Percentiles rank a stretch among this genome's conserved stretches.
Evolutionary conservation across 1,140 invertebrate genomes (phyloP).

Genomic region (Drosophila triauraria): DNA sequence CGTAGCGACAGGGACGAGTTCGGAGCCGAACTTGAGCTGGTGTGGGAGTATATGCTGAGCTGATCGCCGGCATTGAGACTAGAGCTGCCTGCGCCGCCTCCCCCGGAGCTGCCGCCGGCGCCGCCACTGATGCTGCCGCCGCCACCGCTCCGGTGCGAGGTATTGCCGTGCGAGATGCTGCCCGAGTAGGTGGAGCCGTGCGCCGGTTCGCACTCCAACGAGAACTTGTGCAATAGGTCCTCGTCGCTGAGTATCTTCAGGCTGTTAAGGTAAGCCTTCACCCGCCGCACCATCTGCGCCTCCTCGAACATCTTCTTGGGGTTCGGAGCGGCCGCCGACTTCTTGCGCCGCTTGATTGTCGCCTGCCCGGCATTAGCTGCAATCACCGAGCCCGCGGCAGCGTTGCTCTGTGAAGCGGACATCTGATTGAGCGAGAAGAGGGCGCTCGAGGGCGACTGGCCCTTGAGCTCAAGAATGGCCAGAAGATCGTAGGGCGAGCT

Average conservation of each 20-base stretch:
- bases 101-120: constrained; percentile 67
- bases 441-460: constrained; percentile 93
- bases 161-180: constrained; percentile 84
- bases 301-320: constrained; percentile 99
- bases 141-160: constrained; percentile 79
- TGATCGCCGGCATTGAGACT: constrained; percentile 75
- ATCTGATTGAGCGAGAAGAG: constrained; percentile 96
- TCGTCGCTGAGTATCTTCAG: constrained; percentile 96
- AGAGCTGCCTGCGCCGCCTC: constrained; percentile 60
- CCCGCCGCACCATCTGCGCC: constrained; percentile 98
- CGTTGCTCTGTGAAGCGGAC: constrained; percentile 87
- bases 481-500: constrained; percentile 96
- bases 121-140: constrained; percentile 77
- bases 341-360: constrained; percentile 96
- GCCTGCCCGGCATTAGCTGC: constrained; percentile 88
- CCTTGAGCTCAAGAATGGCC: constrained; percentile 93
- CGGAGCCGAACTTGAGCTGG: constrained; percentile 47
- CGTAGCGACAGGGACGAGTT: constrained; percentile 9
- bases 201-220: constrained; percentile 94
- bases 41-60: constrained; percentile 75
- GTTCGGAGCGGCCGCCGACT: constrained; percentile 95
- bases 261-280: constrained; percentile 97
- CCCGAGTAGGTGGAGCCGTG: constrained; percentile 86
- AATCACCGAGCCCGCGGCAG: constrained; percentile 67
- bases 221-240: constrained; percentile 94